Evolutionary conservation across 2,113 vertebrate species (phyloP).

Genomic region (Sturnus vulgaris): DNA sequence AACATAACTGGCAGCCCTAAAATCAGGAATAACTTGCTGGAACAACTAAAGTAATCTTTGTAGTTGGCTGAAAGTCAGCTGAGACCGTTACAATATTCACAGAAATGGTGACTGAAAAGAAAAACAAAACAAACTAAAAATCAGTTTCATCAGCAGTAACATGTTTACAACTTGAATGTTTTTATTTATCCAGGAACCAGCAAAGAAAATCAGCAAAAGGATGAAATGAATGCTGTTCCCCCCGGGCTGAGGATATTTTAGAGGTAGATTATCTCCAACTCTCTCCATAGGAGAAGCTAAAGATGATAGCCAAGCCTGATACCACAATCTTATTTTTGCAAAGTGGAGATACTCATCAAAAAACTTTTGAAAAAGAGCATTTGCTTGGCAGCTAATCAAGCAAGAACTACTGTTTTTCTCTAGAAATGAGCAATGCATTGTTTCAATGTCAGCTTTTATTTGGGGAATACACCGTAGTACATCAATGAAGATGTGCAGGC

Average conservation of each 20-base stretch:
- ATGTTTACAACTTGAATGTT: neutral
- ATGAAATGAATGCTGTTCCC: neutral
- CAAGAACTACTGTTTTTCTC: neutral
- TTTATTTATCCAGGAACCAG: neutral
- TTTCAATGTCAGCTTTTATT: neutral
- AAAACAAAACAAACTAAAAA: neutral
- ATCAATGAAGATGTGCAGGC: neutral
- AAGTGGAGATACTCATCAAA: neutral
- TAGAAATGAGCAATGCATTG: neutral
- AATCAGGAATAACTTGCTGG: neutral
- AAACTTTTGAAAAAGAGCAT: neutral
- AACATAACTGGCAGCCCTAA: neutral
- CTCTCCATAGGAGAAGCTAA: neutral
- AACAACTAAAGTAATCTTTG: neutral
- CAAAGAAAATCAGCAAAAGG: neutral
- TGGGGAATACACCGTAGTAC: neutral
- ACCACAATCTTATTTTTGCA: neutral
- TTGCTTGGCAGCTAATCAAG: slow-evolving; percentile 1
- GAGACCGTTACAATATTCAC: neutral
- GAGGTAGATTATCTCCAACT: neutral
- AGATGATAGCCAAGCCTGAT: neutral
- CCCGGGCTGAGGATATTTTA: neutral
- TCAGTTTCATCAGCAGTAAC: neutral
- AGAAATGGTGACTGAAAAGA: neutral
- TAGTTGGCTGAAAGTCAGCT: neutral